phyloP scores from a whole-genome alignment of 2,113 vertebrate species.

The Xyrauchen texanus region DNA sequence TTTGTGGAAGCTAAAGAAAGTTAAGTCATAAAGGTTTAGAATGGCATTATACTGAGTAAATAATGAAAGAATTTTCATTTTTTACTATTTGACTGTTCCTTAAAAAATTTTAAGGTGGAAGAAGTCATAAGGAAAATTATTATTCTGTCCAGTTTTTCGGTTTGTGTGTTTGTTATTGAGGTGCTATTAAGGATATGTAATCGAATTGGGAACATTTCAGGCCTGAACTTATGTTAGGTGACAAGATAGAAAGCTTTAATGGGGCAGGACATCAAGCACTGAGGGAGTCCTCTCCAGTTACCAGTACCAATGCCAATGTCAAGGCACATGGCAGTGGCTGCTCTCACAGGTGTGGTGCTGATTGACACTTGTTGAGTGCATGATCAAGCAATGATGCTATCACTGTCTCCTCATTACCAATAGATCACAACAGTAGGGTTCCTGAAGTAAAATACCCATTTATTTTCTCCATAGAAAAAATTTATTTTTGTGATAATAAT shows the following conservation, averaged over 20 bases:
- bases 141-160: constrained; percentile 8
- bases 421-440: neutral
- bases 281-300: constrained; percentile 32
- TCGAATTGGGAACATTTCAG: too few relatives aligned
- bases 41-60: too few relatives aligned
- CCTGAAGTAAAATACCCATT: neutral
- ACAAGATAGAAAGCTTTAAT: neutral
- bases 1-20: too few relatives aligned
- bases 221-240: neutral
- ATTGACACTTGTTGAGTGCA: neutral
- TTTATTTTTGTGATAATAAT: neutral
- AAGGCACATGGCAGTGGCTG: constrained; percentile 14
- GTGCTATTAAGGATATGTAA: neutral
- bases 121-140: neutral
- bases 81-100: too few relatives aligned
- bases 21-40: too few relatives aligned
- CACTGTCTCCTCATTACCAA: neutral
- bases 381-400: neutral
- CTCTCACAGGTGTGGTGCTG: constrained; percentile 1
- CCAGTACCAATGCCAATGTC: constrained; percentile 49
- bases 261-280: constrained; percentile 5
- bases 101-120: too few relatives aligned
- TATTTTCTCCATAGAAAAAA: neutral
- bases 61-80: too few relatives aligned
- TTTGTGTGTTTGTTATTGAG: neutral